Evolutionary conservation across 2,797 vertebrate species (phyloP).

Genomic region (Oryzias sinensis): DNA sequence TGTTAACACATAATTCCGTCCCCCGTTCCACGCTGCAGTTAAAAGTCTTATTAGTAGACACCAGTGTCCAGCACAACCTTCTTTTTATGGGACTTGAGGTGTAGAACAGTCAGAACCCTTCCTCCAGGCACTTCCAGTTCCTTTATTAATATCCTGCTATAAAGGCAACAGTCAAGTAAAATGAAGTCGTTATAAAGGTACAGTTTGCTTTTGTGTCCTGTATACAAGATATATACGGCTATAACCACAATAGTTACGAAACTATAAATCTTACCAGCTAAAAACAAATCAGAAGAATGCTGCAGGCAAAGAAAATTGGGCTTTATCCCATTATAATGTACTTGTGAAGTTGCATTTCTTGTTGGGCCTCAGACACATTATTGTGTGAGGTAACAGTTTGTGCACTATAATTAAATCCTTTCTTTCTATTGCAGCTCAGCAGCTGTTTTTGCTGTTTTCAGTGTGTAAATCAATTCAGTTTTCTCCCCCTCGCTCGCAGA

Average conservation of each 20-base stretch:
- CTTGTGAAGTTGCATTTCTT: conserved; percentile 64
- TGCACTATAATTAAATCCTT: conserved; percentile 61
- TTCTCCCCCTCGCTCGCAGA: conserved; percentile 27
- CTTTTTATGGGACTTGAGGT: conserved; percentile 44
- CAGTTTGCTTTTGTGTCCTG: conserved; percentile 63
- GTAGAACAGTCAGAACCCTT: conserved; percentile 39
- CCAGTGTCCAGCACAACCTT: conserved; percentile 4
- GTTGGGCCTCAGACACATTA: conserved; percentile 58
- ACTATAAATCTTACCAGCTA: conserved; percentile 59
- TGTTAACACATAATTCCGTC: too few relatives aligned
- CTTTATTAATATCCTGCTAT: conserved; percentile 62
- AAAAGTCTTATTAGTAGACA: too few relatives aligned
- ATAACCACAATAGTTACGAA: conserved; percentile 53
- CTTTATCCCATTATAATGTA: background rate
- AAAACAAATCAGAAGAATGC: conserved; percentile 41
- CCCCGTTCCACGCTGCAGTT: too few relatives aligned
- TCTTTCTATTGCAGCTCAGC: conserved; percentile 59
- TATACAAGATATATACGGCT: conserved; percentile 59
- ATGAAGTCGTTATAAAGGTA: conserved; percentile 29
- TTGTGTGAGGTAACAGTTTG: conserved; percentile 49
- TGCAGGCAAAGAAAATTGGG: conserved; percentile 40
- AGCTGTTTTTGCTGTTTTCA: conserved; percentile 48
- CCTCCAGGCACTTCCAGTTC: conserved; percentile 47
- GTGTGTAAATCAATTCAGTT: conserved; percentile 57
- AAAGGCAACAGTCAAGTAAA: conserved; percentile 38